These are phyloP conservation scores for Phylloscopus whistleri DNA, from an alignment of 2,113 vertebrate species.

Conservation along the genomic window DNA sequence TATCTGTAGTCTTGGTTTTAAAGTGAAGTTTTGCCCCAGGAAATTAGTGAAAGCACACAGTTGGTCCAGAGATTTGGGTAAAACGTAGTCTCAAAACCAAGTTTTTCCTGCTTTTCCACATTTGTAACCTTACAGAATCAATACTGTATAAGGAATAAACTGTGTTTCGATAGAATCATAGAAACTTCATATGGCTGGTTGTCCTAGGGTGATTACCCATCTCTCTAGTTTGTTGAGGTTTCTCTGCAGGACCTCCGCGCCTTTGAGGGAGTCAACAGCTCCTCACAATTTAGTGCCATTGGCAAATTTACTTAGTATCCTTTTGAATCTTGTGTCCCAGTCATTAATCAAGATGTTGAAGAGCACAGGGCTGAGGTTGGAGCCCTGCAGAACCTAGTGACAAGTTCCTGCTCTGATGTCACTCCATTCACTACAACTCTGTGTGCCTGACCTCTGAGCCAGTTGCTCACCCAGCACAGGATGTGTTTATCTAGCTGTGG, in stretches of 20 bases:
- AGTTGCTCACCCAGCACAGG: rapidly evolving
- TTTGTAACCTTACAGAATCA: not conserved
- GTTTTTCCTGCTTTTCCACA: not conserved
- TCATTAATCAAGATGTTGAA: not conserved
- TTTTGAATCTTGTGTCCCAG: not conserved
- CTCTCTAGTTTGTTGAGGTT: not conserved
- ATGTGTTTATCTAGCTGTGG: not conserved
- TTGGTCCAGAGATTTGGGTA: not conserved
- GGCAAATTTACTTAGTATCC: not conserved
- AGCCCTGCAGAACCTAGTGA: not conserved
- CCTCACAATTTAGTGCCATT: not conserved
- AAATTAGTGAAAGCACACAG: not conserved
- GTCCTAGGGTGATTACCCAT: not conserved
- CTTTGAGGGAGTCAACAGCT: not conserved
- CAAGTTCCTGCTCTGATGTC: not conserved
- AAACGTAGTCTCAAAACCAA: not conserved
- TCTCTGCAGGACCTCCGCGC: not conserved
- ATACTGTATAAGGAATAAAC: not conserved
- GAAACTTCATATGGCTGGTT: not conserved
- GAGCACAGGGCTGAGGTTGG: not conserved
- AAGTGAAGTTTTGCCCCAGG: not conserved
- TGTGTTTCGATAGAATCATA: not conserved
- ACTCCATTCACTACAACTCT: not conserved
- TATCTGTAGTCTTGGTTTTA: not conserved
- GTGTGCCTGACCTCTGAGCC: not conserved